A percentile compares a stretch with the other conserved stretches of the same genome.
Conservation (phyloP, 2,113 vertebrate species). For the Boulengeromyrus knoepffleri region DNA sequence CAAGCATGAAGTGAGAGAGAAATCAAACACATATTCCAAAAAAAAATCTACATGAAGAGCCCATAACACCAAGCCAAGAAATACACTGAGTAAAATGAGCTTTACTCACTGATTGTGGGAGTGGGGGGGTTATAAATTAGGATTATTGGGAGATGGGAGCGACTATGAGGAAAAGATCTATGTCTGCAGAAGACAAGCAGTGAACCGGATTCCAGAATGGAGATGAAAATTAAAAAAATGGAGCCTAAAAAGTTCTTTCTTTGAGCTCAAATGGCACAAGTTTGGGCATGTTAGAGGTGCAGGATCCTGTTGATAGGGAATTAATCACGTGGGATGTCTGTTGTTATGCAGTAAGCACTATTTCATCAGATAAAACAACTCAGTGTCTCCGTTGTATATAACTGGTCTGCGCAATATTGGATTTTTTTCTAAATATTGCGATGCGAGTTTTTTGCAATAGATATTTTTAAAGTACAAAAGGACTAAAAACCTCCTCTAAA, state of each 20-base stretch:
- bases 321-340: background rate
- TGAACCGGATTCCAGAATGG: background rate
- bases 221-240: background rate
- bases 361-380: background rate
- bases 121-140: background rate
- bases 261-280: background rate
- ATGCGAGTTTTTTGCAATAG: background rate
- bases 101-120: background rate
- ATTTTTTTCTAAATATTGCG: background rate
- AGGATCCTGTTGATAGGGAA: background rate
- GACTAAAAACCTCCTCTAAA: background rate
- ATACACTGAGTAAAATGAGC: background rate
- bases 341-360: background rate
- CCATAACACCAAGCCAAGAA: background rate
- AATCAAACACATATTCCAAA: background rate
- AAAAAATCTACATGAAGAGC: background rate
- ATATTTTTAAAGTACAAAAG: background rate
- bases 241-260: background rate
- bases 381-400: background rate
- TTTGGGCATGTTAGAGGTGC: background rate
- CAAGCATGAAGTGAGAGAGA: background rate
- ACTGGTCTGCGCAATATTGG: background rate
- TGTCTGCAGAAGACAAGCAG: background rate
- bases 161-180: background rate
- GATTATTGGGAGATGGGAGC: background rate